phyloP scores from a whole-genome alignment of 2,113 vertebrate genomes.

The Centropus unirufus region DNA sequence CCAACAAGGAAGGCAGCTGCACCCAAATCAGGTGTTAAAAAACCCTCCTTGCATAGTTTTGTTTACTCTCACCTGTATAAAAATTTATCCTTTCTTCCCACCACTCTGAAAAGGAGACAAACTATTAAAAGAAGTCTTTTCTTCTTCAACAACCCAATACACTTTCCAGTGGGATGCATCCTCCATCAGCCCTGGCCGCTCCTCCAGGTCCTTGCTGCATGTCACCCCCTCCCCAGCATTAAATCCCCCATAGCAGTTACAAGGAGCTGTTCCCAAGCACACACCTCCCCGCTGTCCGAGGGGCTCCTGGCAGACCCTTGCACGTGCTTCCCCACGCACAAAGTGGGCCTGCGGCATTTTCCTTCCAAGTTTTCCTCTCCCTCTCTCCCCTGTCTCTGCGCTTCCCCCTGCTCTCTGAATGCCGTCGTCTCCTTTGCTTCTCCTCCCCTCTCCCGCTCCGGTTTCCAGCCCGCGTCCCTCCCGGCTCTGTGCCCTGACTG shows the following conservation, averaged over 20 bases:
- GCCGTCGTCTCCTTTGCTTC: background rate
- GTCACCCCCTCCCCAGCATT: background rate
- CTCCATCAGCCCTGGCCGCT: background rate
- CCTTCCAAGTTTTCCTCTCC: background rate
- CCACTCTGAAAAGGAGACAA: background rate
- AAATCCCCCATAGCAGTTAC: background rate
- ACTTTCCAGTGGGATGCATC: background rate
- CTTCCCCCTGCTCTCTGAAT: background rate
- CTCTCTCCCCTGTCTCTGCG: background rate
- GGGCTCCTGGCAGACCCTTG: background rate
- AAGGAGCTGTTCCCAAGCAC: background rate
- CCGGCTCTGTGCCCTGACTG: slow-evolving; percentile 5
- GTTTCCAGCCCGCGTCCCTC: background rate
- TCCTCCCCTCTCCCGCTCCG: background rate
- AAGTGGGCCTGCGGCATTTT: background rate
- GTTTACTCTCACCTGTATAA: background rate
- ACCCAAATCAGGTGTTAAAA: background rate
- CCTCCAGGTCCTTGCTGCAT: accelerated
- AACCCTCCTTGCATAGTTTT: background rate
- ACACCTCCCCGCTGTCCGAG: no score
- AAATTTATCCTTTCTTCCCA: background rate
- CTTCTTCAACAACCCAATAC: background rate
- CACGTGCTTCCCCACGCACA: background rate
- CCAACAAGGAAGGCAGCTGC: accelerated
- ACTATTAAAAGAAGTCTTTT: background rate